Evolutionary conservation across 2,888 invertebrate genomes (phyloP).

Genomic region (Xestia sexstrigata): DNA sequence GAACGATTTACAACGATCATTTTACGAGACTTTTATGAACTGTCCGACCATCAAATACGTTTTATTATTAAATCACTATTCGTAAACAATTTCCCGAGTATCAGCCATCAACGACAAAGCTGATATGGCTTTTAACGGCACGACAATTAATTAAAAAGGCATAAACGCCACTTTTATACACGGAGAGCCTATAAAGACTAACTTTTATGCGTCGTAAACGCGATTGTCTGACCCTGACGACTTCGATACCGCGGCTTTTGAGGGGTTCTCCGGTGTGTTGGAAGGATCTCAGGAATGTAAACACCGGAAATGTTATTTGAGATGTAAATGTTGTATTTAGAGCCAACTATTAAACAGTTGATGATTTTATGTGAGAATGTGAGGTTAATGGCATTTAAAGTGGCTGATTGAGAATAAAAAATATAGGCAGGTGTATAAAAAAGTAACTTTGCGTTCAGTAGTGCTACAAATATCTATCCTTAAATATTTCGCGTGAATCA

Average conservation of each 20-base stretch:
- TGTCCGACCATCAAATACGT: constrained; percentile 82
- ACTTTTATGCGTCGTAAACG: constrained; percentile 91
- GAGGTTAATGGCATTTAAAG: constrained; percentile 22
- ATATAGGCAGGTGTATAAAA: neutral
- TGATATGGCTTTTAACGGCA: constrained; percentile 89
- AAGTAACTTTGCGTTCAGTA: neutral
- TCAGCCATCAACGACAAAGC: constrained; percentile 85
- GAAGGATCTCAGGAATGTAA: constrained; percentile 75
- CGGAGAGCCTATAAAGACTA: constrained; percentile 90
- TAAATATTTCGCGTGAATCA: constrained; percentile 34
- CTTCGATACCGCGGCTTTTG: constrained; percentile 79
- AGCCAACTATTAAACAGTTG: neutral
- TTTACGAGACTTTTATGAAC: constrained; percentile 86
- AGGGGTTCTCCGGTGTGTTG: constrained; percentile 71
- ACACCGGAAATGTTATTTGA: constrained; percentile 69
- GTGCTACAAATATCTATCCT: constrained; percentile 28
- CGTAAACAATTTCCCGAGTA: constrained; percentile 86
- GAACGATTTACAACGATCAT: constrained; percentile 77
- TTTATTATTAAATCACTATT: constrained; percentile 89
- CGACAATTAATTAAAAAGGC: constrained; percentile 90
- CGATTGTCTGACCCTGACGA: constrained; percentile 88
- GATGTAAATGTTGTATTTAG: constrained; percentile 28
- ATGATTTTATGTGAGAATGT: neutral
- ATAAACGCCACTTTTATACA: constrained; percentile 90
- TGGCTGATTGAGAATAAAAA: neutral